Percentiles rank a stretch among this genome's conserved stretches.
Conservation (phyloP, 2,113 vertebrate genomes). For the Oncorhynchus keta region DNA sequence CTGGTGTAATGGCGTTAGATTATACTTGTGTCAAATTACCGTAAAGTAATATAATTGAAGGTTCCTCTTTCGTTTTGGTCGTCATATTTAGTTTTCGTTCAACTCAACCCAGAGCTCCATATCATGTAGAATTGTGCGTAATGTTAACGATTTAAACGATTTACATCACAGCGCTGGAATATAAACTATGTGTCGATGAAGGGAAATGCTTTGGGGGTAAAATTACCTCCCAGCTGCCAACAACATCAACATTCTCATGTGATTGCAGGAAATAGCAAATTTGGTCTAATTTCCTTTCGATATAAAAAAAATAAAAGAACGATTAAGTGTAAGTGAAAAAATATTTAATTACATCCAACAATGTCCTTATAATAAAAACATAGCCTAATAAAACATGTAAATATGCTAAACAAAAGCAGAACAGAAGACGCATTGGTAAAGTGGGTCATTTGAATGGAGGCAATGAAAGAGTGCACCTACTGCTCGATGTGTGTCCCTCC, state of each 20-base stretch:
- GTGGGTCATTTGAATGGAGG: neutral
- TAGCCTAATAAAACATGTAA: neutral
- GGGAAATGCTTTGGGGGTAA: too few relatives aligned
- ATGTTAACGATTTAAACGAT: too few relatives aligned
- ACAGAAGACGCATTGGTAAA: neutral
- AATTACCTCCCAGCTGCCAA: neutral
- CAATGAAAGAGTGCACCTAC: neutral
- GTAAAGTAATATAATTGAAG: too few relatives aligned
- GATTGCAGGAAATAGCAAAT: neutral
- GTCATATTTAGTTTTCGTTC: too few relatives aligned
- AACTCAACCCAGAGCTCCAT: too few relatives aligned
- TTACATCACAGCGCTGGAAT: too few relatives aligned
- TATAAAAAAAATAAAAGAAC: conserved; percentile 5
- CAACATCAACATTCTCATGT: neutral
- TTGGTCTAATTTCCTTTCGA: neutral
- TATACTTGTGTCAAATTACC: too few relatives aligned
- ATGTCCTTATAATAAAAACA: neutral
- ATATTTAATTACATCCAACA: conserved; percentile 27
- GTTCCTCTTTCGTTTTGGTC: too few relatives aligned
- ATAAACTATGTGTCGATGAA: too few relatives aligned
- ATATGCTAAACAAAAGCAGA: neutral
- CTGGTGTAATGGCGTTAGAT: too few relatives aligned
- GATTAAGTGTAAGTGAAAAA: conserved; percentile 28
- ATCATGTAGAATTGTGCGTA: too few relatives aligned
- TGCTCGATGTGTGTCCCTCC: neutral